Base-by-base conservation (phyloP, 1,140 invertebrate species). In the Drosophila bocqueti region DNA sequence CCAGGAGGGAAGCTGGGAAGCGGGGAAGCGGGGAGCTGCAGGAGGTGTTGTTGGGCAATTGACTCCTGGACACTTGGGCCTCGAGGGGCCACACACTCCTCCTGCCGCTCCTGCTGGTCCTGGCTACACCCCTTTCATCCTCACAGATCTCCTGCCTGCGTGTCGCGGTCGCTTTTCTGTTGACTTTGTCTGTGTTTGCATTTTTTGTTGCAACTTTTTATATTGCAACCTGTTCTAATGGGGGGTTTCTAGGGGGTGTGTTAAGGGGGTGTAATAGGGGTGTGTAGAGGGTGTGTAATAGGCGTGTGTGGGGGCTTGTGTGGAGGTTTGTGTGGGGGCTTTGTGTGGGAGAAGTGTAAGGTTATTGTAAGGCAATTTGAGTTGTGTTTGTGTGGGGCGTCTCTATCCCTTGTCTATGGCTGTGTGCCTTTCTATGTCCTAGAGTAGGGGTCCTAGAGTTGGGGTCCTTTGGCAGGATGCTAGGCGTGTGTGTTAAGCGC, bases 151-250 rank as follows among this genome's bases (percentile, higher is more conserved):
- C 18, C 26, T n/a, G 34, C 52, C 52, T 55, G 52, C 36, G 59
- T 40, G 59, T 61, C 58, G 59, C 64, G 26, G 57, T 49, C 47
- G 69, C 83, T 83, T 77, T 83, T 42, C 74, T 87, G 84, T 89
- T 87, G 83, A 87, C 73, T 83, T 65, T 89, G 83, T 86, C 83
- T 77, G 74, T 83, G 83, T 87, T 87, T 76, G 66, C 60, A 66
- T 73, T 76, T 86, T 80, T 49, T 49, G 47, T 49, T 76, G 64
- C 36, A 38, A 38, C 13, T 38, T 38, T 38, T 38, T 38, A 38
- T 13, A 13, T 5, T 38, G 36, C 67, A 62, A 59, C 54, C 62
- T n/a, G 15, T 24, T 34, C 61, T 47, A 58, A 29, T 11, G 7
- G 43, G n/a, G 26, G 50, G 43, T 43, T 4, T 45, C 11, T 38